Evolutionary conservation across 2,797 vertebrate genomes (phyloP).

Genomic region (Muscicapa striata): DNA sequence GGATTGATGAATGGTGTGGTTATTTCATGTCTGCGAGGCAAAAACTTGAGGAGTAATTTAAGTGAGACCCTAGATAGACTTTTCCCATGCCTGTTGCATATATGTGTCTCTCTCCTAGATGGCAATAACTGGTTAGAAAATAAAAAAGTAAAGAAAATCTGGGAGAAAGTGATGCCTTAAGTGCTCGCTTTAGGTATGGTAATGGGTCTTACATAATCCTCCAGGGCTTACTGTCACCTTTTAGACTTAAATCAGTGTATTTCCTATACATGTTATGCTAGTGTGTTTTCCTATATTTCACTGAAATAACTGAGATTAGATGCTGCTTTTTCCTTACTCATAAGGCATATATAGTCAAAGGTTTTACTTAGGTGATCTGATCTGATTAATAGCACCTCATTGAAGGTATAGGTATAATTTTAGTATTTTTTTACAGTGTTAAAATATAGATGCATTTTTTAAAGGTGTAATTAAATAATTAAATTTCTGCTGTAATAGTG

Average conservation of each 20-base stretch:
- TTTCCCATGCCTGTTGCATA: accelerated
- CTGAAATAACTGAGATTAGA: neutral
- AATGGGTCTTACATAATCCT: neutral
- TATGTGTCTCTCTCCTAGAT: neutral
- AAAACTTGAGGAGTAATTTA: neutral
- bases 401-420: neutral
- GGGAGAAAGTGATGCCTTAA: neutral
- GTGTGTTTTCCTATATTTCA: neutral
- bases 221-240: neutral
- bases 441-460: neutral
- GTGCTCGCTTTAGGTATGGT: neutral
- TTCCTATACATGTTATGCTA: neutral
- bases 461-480: neutral
- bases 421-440: neutral
- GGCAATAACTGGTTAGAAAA: neutral
- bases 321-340: neutral
- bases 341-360: neutral
- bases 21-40: neutral
- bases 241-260: neutral
- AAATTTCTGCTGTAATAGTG: neutral
- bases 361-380: neutral
- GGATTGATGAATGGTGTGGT: neutral
- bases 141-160: neutral
- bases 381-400: neutral
- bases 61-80: neutral